Evolutionary conservation across 2,888 invertebrate genomes (phyloP).

Genomic region (Lapara coniferarum): DNA sequence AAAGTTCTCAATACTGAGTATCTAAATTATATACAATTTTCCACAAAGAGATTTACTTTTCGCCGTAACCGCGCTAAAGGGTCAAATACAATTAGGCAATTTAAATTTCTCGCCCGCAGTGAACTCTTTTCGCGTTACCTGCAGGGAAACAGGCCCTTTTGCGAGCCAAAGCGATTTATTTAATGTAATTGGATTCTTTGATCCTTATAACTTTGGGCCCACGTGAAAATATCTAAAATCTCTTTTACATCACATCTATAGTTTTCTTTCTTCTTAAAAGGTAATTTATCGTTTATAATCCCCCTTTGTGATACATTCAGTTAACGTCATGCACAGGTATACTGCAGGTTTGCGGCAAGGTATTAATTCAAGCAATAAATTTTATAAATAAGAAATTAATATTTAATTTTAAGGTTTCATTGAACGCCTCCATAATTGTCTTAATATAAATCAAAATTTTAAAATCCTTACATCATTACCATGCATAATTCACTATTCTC

Average conservation of each 20-base stretch:
- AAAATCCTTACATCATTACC: too few relatives aligned
- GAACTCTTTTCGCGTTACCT: slow-evolving; percentile 19
- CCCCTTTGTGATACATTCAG: background rate
- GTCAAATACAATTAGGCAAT: slow-evolving; percentile 22
- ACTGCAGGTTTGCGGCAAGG: background rate
- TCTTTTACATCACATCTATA: slow-evolving; percentile 15
- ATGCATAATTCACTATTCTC: too few relatives aligned
- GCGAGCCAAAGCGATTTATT: slow-evolving; percentile 12
- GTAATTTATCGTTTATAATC: slow-evolving; percentile 15
- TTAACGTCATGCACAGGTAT: background rate
- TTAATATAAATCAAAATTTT: too few relatives aligned
- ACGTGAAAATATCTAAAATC: slow-evolving; percentile 21
- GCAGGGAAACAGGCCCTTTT: slow-evolving; percentile 6
- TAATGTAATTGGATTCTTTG: slow-evolving; percentile 23
- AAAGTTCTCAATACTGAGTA: background rate
- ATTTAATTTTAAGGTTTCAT: too few relatives aligned
- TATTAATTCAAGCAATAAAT: too few relatives aligned
- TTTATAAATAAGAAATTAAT: too few relatives aligned
- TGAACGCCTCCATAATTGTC: too few relatives aligned
- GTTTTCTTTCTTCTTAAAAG: slow-evolving; percentile 24
- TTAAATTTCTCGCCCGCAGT: slow-evolving; percentile 18
- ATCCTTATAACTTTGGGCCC: slow-evolving; percentile 19
- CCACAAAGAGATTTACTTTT: background rate
- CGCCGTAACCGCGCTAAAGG: background rate
- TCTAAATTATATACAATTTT: background rate